These are phyloP conservation scores for Acanthornis magna DNA, from an alignment of 2,797 vertebrate species.

Conservation along the genomic window DNA sequence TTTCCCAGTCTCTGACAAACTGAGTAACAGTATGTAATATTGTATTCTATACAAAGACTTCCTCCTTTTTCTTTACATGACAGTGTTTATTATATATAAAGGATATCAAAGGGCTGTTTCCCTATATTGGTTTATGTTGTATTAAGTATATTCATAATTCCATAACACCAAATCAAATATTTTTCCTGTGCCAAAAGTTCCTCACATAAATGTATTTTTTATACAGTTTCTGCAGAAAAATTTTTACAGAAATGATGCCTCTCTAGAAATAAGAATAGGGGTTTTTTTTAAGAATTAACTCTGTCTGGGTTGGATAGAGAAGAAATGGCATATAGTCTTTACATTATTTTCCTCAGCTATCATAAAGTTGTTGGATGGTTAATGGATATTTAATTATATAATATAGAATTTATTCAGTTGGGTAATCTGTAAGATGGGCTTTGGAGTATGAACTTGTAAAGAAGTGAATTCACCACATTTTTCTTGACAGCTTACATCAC, in stretches of 20 bases:
- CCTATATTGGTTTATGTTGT: not conserved
- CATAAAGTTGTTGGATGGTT: not conserved
- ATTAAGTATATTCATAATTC: not conserved
- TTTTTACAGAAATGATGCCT: not conserved
- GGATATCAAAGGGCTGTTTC: not conserved
- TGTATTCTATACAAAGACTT: not conserved
- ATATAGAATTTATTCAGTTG: not conserved
- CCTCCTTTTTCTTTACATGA: not conserved
- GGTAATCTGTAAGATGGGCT: not conserved
- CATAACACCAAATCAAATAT: not conserved
- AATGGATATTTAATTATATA: not conserved
- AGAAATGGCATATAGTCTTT: not conserved
- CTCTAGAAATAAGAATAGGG: not conserved
- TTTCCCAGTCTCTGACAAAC: not conserved
- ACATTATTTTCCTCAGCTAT: not conserved
- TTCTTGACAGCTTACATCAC: not conserved
- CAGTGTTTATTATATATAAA: not conserved
- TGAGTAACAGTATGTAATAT: not conserved
- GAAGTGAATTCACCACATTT: not conserved
- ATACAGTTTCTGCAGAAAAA: not conserved
- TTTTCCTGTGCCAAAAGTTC: not conserved
- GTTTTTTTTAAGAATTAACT: fast-evolving
- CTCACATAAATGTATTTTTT: not conserved
- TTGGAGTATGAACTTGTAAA: not conserved
- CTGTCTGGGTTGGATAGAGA: not conserved